Evolutionary conservation across 2,113 vertebrate genomes (phyloP).

Genomic region (Onychostoma macrolepis): DNA sequence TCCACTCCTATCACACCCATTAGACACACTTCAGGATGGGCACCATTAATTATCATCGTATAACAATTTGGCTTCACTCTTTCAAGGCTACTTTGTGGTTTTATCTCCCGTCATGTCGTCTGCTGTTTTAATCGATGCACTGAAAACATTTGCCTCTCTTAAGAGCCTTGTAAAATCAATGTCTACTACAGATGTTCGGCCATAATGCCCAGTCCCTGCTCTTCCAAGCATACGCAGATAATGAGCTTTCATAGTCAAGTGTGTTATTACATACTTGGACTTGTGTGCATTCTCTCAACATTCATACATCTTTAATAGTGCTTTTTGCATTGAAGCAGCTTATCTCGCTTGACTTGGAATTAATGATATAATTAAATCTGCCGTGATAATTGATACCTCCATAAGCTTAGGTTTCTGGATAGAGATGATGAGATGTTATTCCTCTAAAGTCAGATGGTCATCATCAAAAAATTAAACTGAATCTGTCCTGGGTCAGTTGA

Average conservation of each 20-base stretch:
- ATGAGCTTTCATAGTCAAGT: constrained; percentile 1
- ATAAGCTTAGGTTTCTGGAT: not conserved
- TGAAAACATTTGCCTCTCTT: constrained; percentile 16
- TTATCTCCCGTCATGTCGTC: constrained; percentile 2
- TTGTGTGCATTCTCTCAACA: constrained; percentile 2
- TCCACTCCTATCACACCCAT: not conserved
- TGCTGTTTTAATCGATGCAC: not conserved
- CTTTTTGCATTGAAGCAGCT: not conserved
- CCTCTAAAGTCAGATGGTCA: not conserved
- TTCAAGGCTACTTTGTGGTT: not conserved
- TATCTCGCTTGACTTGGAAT: constrained; percentile 11
- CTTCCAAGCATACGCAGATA: not conserved
- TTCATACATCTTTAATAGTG: constrained; percentile 3
- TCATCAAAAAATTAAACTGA: not conserved
- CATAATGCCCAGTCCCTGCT: not conserved
- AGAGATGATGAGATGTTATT: constrained; percentile 26
- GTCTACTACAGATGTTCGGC: constrained; percentile 15
- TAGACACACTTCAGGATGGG: not conserved
- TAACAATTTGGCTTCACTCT: constrained; percentile 13
- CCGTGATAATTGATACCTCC: constrained; percentile 4
- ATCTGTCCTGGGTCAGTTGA: not conserved
- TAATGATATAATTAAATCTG: constrained; percentile 2
- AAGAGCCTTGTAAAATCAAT: constrained; percentile 41
- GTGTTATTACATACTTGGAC: not conserved
- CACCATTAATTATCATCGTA: constrained; percentile 14